Percentiles rank a stretch among this genome's conserved stretches.
phyloP scores from a whole-genome alignment of 2,888 invertebrate species.

The Diarsia rubi region DNA sequence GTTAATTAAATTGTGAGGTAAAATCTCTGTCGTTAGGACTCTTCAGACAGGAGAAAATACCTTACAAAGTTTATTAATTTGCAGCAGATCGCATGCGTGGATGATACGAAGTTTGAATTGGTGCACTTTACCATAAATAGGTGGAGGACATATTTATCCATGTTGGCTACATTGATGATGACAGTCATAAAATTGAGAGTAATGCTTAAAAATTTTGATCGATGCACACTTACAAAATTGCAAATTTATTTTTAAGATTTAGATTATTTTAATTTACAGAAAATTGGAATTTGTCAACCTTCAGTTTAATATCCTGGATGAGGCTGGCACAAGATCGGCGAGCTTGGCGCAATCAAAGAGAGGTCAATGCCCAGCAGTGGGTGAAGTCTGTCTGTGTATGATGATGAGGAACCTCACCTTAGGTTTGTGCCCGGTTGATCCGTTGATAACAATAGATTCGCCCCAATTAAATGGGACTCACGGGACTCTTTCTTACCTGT shows the following conservation, averaged over 20 bases:
- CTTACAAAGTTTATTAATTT: constrained; percentile 29
- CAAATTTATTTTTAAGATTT: not conserved
- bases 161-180: not conserved
- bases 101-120: not conserved
- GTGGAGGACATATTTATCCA: not conserved
- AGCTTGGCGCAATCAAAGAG: too few species aligned
- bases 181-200: not conserved
- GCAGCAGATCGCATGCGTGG: not conserved
- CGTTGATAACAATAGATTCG: too few species aligned
- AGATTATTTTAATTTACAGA: not conserved
- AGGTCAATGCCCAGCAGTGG: too few species aligned
- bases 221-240: not conserved
- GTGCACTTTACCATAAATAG: constrained; percentile 18
- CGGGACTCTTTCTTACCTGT: too few species aligned
- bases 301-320: too few species aligned
- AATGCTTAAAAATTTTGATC: not conserved
- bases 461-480: too few species aligned
- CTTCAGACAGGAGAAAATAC: not conserved
- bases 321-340: too few species aligned
- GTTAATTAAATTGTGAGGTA: not conserved
- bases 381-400: too few species aligned
- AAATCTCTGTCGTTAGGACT: not conserved
- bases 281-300: not conserved
- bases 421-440: not conserved
- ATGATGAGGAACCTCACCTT: not conserved